Base-by-base conservation (phyloP, 2,797 vertebrate genomes). In the Spheniscus humboldti region DNA sequence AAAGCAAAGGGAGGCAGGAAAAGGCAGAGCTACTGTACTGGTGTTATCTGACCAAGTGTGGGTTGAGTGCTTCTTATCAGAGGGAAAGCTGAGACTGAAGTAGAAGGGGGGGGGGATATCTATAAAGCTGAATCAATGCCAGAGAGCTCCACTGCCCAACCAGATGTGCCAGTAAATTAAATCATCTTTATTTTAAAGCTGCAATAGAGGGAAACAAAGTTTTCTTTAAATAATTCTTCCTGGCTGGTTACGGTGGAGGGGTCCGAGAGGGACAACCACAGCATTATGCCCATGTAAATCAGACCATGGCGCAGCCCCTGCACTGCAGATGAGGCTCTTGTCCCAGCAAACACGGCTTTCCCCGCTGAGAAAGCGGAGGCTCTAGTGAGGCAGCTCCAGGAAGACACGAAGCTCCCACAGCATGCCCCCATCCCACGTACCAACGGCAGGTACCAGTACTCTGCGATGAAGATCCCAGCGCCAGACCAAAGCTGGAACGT, bases 221-320 rank as follows among this genome's bases (percentile, higher is more conserved):
- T 25, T 13, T 27, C 28, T 82, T 71, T 20, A 17, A 86, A 63
- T 20, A 43, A 23, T 75, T 79, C 23, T 39, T 62, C 56, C 15
- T 75, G 27, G 7, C 24, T 80, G 86, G 7, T 33, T 37, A 37
- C 1, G 10, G 30, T 20, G 33, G 52, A 27, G 11, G 28, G 7
- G 17, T 23, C 67, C 4, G 20, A 43, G 31, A 30, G 22, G 43
- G 17, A 53, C 39, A 18, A 13, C 9, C 33, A 5, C 1, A 0
- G 13, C 23, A 6, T 2, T 4, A 50, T 14, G 23, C 57, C 60
- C 55, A 9, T 2, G 2, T 6, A 17, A 53, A 27, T 2, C 28
- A 50, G 71, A 19, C 0, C 48, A 2, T 0, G 3, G 56, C 2
- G 31, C 35, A 56, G 31, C 25, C 37, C 25, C 45, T 2, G 37